Conservation (phyloP, 2,113 vertebrate genomes). For the Barnardius zonarius region DNA sequence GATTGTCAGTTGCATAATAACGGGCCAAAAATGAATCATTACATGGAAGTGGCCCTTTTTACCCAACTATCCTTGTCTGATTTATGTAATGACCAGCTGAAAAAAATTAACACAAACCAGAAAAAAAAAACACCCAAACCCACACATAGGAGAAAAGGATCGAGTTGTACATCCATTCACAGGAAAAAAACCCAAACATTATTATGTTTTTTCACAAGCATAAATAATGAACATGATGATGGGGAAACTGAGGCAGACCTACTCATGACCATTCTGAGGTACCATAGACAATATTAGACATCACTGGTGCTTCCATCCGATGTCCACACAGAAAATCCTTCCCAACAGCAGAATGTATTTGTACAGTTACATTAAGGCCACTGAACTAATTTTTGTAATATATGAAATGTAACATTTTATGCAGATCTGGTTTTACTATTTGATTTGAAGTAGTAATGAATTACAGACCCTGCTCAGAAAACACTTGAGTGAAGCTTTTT, state of each 20-base stretch:
- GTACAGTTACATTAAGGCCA: not conserved
- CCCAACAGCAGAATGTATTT: not conserved
- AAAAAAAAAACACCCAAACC: not conserved
- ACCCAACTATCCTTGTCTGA: not conserved
- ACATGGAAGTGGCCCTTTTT: not conserved
- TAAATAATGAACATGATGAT: not conserved
- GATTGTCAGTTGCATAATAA: not conserved
- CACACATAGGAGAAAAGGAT: not conserved
- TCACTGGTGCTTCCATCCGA: not conserved
- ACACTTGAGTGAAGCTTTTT: not conserved
- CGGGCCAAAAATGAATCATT: not conserved
- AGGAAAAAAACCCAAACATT: not conserved
- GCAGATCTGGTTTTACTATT: not conserved
- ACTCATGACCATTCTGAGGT: not conserved
- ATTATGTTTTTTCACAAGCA: not conserved
- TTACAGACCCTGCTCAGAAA: not conserved
- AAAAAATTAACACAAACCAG: not conserved
- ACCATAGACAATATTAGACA: not conserved
- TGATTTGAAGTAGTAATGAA: not conserved
- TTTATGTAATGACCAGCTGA: not conserved
- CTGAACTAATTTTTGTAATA: not conserved
- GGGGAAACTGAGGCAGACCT: not conserved
- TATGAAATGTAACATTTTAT: not conserved
- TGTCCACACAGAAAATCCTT: not conserved
- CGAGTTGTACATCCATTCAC: not conserved